Base-by-base conservation (phyloP, 2,888 invertebrate species). In the Morpho deidamia region DNA sequence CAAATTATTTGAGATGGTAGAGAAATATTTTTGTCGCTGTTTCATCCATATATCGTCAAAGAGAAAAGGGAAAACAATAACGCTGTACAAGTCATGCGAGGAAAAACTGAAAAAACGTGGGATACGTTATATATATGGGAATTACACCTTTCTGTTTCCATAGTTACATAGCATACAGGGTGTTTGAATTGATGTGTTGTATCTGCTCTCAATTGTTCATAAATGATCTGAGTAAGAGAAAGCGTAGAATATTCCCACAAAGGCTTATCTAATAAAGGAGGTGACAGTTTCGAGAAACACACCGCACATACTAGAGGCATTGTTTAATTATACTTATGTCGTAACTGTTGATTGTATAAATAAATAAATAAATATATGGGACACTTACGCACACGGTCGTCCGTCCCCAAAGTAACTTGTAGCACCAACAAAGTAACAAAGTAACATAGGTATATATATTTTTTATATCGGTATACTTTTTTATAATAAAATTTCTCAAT, bases 241-340 rank as follows among this genome's bases (percentile, higher is more conserved):
- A 72, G 67, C 70, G 67, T 63, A 64, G 65, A 61, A 50, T 66
- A 47, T 75, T 78, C 80, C 68, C 79, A 79, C 79, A 74, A 44
- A 51, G 58, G 63, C 72, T 78, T 74, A 76, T 73, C 78, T 77
- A 75, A 79, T 57, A 41, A 38, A 67, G 65, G 56, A 62, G 58
- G 59, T 67, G 59, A 66, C 23, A 23, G 23, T 23, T 23, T 23
- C 56, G 59, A 60, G 66, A 66, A 62, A 60, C 56, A 23, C 62
- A 51, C 57, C 56, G 42, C 50, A 35, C 35, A 49, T 43, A 35
- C 11, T 34, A 33, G 7, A 12, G 40, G 41, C 48, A 58, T 60
- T 60, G 63, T 61, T 59, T 52, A 61, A 59, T 60, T 59, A 32
- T 10, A 32, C 1, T 10, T 9, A 42, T 42, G 23, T 5, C 23